Percentiles rank a stretch among this genome's conserved stretches.
Conservation (phyloP, 1,140 invertebrate genomes). For the Drosophila grimshawi region DNA sequence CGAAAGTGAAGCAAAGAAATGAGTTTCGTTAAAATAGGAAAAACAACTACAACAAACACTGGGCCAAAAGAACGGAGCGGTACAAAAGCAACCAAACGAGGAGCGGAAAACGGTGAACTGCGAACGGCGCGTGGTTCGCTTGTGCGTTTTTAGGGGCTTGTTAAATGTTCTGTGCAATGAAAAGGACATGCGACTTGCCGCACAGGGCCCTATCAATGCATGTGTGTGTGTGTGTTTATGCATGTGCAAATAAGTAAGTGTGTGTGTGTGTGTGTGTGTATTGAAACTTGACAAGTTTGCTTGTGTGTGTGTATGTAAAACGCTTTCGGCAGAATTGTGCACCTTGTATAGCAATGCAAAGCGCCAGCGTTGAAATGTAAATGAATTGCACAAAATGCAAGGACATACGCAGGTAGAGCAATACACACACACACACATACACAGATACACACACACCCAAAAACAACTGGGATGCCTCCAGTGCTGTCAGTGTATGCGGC, state of each 20-base stretch:
- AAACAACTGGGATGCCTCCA: conserved; percentile 41
- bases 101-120: conserved; percentile 25
- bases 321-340: conserved; percentile 58
- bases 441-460: conserved; percentile 9
- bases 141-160: conserved; percentile 55
- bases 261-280: conserved; percentile 26
- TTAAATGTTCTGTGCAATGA: conserved; percentile 58
- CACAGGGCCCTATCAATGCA: conserved; percentile 2
- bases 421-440: conserved; percentile 38
- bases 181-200: conserved; percentile 67
- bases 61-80: conserved; percentile 20
- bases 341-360: conserved; percentile 44
- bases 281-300: conserved; percentile 29
- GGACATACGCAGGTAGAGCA: conserved; percentile 69
- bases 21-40: conserved; percentile 57
- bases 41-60: conserved; percentile 21
- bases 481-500: conserved; percentile 57
- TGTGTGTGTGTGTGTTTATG: neutral
- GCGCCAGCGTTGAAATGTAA: conserved; percentile 75
- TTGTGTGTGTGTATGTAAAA: conserved; percentile 28
- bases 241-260: neutral
- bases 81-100: conserved; percentile 43
- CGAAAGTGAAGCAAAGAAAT: conserved; percentile 72
- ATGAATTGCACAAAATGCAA: conserved; percentile 81
- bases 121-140: conserved; percentile 15